A percentile compares a stretch with the other conserved stretches of the same genome.
Evolutionary conservation across 2,888 invertebrate genomes (phyloP).

Genomic region (Phaonia tiefii): DNA sequence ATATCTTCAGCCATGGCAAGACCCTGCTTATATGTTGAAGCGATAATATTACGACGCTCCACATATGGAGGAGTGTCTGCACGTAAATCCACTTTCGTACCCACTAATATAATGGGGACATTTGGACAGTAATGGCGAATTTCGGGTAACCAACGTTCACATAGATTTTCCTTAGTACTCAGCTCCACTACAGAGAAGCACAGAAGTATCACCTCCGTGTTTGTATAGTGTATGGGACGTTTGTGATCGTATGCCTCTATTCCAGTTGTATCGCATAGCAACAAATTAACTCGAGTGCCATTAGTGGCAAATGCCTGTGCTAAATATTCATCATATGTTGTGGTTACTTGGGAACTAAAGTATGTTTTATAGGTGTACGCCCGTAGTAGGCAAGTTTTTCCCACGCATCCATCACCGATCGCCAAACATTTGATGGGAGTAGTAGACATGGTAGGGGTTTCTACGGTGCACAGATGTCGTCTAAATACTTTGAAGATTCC

Average conservation of each 20-base stretch:
- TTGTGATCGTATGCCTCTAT: not conserved
- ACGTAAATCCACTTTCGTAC: slow-evolving; percentile 8
- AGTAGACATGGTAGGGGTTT: no score
- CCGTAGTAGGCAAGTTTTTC: not conserved
- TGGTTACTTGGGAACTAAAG: not conserved
- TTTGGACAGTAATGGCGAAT: not conserved
- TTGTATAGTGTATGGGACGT: not conserved
- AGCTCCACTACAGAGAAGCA: not conserved
- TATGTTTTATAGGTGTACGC: slow-evolving; percentile 21
- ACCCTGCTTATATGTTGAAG: not conserved
- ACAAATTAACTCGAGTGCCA: not conserved
- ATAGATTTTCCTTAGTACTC: not conserved
- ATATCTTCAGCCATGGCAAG: not conserved
- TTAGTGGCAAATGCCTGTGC: not conserved
- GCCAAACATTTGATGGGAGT: slow-evolving; percentile 9
- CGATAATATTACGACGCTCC: not conserved
- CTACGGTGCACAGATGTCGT: no score
- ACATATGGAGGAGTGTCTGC: not conserved
- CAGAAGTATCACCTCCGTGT: not conserved
- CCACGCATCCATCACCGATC: not conserved
- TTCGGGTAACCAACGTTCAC: not conserved
- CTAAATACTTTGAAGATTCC: no score
- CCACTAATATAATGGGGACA: slow-evolving; percentile 5
- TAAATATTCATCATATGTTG: not conserved
- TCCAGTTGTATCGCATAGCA: slow-evolving; percentile 3